phyloP scores from a whole-genome alignment of 2,113 vertebrate species.

The cattle (Bos taurus) region DNA sequence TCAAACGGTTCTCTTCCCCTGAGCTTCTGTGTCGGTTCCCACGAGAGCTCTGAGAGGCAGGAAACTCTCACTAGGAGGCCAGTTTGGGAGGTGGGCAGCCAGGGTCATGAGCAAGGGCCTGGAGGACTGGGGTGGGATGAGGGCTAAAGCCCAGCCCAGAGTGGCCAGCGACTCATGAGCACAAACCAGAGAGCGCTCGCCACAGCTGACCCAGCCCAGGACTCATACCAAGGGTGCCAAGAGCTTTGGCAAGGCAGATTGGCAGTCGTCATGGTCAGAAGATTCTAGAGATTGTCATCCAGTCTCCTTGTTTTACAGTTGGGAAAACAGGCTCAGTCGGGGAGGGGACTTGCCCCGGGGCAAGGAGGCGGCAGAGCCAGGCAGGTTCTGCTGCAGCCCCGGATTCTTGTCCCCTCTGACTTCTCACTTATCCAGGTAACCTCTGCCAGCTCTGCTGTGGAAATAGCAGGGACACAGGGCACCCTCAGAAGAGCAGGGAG shows the following conservation, averaged over 20 bases:
- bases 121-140: fast-evolving
- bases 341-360: neutral
- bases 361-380: neutral
- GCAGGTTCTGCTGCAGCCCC: neutral
- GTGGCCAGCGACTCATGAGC: neutral
- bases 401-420: no score
- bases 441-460: neutral
- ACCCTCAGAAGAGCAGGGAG: neutral
- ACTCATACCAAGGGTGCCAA: neutral
- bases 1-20: neutral
- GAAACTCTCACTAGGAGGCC: neutral
- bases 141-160: neutral
- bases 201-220: neutral
- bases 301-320: neutral
- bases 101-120: neutral
- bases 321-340: neutral
- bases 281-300: neutral
- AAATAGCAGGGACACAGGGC: neutral
- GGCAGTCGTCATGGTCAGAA: neutral
- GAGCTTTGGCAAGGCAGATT: neutral
- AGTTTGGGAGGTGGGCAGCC: neutral
- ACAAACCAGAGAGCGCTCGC: neutral
- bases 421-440: neutral
- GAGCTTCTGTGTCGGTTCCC: neutral
- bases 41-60: neutral